These are phyloP conservation scores for Gobiocypris rarus DNA, from an alignment of 2,113 vertebrate genomes.

Conservation along the genomic window DNA sequence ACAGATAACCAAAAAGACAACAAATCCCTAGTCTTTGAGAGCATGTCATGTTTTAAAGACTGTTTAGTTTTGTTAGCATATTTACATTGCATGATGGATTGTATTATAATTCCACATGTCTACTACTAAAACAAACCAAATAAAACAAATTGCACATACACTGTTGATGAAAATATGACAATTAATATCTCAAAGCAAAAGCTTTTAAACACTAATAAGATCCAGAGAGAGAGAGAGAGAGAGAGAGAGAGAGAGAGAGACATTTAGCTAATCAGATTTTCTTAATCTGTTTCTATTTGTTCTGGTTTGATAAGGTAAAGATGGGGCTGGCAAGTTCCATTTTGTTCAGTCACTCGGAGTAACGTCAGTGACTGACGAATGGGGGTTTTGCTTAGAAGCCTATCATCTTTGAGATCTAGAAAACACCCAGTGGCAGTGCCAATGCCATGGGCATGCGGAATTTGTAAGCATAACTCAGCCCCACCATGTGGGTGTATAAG, in stretches of 20 bases:
- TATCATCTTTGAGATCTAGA: no score
- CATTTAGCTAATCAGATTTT: constrained; percentile 59
- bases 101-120: not conserved
- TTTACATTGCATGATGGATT: not conserved
- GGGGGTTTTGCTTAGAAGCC: no score
- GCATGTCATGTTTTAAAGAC: not conserved
- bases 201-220: not conserved
- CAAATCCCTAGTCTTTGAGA: not conserved
- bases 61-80: not conserved
- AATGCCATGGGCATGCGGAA: no score
- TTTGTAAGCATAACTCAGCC: no score
- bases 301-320: constrained; percentile 53
- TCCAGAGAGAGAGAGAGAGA: not conserved
- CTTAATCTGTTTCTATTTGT: constrained; percentile 64
- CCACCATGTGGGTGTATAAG: no score
- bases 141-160: not conserved
- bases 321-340: no score
- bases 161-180: constrained; percentile 2
- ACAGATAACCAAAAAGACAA: not conserved
- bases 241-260: not conserved
- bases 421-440: no score
- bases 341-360: no score
- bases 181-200: constrained; percentile 31
- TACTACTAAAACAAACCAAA: constrained; percentile 1
- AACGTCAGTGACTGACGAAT: no score